Conservation (phyloP, 2,797 vertebrate species). For the Pseudomugil tenellus region DNA sequence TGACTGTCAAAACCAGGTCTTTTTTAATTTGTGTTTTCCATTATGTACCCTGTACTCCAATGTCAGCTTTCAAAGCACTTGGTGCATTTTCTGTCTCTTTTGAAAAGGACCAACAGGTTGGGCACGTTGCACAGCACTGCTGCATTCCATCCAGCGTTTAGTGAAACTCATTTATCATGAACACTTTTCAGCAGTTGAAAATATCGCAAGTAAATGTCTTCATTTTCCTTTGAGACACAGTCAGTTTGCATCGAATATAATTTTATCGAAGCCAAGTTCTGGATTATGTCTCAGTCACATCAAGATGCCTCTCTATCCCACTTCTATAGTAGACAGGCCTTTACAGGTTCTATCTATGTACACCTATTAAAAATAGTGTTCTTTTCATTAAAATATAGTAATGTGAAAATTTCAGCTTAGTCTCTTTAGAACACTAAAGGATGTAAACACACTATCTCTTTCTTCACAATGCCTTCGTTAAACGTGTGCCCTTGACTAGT, state of each 20-base stretch:
- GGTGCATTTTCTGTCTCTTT: background rate
- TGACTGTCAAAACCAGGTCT: background rate
- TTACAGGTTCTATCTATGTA: background rate
- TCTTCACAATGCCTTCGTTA: background rate
- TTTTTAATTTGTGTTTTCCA: background rate
- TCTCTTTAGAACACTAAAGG: background rate
- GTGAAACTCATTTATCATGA: background rate
- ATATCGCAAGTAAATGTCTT: too few relatives aligned
- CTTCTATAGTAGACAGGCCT: too few relatives aligned
- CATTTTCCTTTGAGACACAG: too few relatives aligned
- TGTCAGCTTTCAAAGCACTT: background rate
- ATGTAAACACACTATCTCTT: background rate
- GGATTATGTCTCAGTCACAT: too few relatives aligned
- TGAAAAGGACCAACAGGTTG: too few relatives aligned
- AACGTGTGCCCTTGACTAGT: conserved; percentile 1
- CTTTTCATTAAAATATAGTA: background rate
- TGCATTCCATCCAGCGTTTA: background rate
- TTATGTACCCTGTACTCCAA: background rate
- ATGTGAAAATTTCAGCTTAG: background rate
- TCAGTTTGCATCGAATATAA: too few relatives aligned
- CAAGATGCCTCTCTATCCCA: too few relatives aligned
- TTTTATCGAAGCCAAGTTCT: too few relatives aligned
- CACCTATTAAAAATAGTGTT: background rate
- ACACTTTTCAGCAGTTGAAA: background rate
- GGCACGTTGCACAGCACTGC: background rate